Base-by-base conservation (phyloP, 2,113 vertebrate species). In the Lepidothrix coronata region DNA sequence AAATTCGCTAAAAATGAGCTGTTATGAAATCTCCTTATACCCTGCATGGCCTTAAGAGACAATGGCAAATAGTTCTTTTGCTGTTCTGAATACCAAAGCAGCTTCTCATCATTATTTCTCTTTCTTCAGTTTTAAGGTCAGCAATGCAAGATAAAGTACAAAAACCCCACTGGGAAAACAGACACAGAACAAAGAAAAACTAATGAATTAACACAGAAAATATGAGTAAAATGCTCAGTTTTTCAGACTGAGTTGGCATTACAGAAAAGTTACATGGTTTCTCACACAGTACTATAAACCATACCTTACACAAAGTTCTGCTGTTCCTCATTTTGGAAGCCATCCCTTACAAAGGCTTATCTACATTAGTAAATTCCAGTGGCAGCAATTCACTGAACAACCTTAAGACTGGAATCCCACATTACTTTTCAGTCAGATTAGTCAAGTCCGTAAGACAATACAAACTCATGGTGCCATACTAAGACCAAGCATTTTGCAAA, bases 81-180 rank as follows among this genome's bases (percentile, higher is more conserved):
- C 72, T 87, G 44, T 58, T 73, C 43, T 71, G 89, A 94, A 86
- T 81, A 91, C 22, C 68, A 89, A 92, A 92, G 58, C n/a, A 89
- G 43, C 10, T 86, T 11, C 48, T 67, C 46, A n/a, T 73, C 79
- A 85, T 82, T 85, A 72, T n/a, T 78, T 73, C 11, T 7, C 37
- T 75, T 82, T 58, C 44, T 83, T 81, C 51, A 83, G 24, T 70
- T 88, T 46, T 92, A 91, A 91, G 68, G 65, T 68, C 55, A 95
- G 84, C 48, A 90, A 16, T 4, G 2, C 12, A 68, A 39, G 27
- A 86, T 37, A 71, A 66, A 61, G 20, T 15, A 73, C 49, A 73
- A 65, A 72, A 68, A 63, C 9, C 15, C 21, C 16, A 43, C 24
- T 2, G 16, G 52, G 48, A 79, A 72, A 92, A 88, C 5, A 63